Percentiles rank a stretch among this genome's conserved stretches.
These are phyloP conservation scores for Mus spretus DNA, from an alignment of 2,797 vertebrate genomes.

Conservation along the genomic window DNA sequence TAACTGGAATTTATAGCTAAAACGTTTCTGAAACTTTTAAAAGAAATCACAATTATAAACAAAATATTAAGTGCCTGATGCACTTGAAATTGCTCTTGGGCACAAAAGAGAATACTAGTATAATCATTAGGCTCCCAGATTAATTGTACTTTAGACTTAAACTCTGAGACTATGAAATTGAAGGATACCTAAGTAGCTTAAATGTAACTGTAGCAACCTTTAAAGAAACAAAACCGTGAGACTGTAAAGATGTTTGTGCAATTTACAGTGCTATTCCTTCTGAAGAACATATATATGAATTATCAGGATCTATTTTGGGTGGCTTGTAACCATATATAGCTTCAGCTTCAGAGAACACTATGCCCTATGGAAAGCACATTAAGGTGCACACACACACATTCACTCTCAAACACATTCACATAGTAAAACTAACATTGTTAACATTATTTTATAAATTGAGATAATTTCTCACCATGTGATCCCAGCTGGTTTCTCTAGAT, in stretches of 20 bases:
- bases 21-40: conserved; percentile 30
- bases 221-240: background rate
- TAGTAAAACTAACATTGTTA: background rate
- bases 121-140: background rate
- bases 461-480: too few species aligned
- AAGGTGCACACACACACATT: too few species aligned
- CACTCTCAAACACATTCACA: background rate
- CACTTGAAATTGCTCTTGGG: background rate
- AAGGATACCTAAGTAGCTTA: background rate
- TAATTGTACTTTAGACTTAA: background rate
- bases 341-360: too few species aligned
- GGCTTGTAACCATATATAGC: background rate
- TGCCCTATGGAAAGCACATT: background rate
- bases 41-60: background rate
- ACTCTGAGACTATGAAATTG: background rate
- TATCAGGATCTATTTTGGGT: background rate
- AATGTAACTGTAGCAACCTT: background rate
- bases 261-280: too few species aligned
- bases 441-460: background rate
- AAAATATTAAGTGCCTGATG: background rate
- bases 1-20: conserved; percentile 38
- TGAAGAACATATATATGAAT: background rate
- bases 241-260: background rate
- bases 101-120: background rate
- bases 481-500: too few species aligned